A percentile compares a stretch with the other conserved stretches of the same genome.
phyloP scores from a whole-genome alignment of 2,113 vertebrate genomes.

The Ondatra zibethicus region DNA sequence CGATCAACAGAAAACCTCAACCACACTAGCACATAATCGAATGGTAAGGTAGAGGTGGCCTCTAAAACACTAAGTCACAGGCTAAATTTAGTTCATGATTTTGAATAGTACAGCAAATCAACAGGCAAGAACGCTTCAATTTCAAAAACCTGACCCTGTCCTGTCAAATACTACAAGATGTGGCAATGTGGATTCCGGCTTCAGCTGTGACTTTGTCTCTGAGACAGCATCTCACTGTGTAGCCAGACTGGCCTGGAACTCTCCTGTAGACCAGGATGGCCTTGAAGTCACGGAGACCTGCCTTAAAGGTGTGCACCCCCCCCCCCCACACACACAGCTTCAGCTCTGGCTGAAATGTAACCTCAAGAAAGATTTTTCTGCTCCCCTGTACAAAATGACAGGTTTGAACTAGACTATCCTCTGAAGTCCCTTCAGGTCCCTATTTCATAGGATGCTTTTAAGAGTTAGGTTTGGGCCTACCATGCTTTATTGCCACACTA shows the following conservation, averaged over 20 bases:
- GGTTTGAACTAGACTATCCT: background rate
- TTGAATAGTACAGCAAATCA: background rate
- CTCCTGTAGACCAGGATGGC: background rate
- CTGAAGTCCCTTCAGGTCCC: background rate
- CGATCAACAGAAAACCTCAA: background rate
- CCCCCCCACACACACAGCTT: background rate
- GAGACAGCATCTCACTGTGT: background rate
- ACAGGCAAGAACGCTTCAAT: background rate
- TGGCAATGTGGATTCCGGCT: background rate
- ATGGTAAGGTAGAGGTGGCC: background rate
- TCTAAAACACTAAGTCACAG: background rate
- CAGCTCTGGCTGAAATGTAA: background rate
- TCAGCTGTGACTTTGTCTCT: background rate
- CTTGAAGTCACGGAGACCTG: background rate
- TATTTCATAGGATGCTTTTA: background rate
- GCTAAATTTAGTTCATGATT: background rate
- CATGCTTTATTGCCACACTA: background rate
- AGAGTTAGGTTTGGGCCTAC: constrained; percentile 14
- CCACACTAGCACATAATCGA: background rate
- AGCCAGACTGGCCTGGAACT: background rate
- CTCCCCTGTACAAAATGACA: background rate
- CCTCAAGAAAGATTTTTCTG: background rate
- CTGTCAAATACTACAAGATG: background rate
- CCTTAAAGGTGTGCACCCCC: background rate
- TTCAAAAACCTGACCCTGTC: background rate